Percentiles rank a stretch among this genome's conserved stretches.
Evolutionary conservation across 2,888 invertebrate species (phyloP).

Genomic region (Agrotis segetum): DNA sequence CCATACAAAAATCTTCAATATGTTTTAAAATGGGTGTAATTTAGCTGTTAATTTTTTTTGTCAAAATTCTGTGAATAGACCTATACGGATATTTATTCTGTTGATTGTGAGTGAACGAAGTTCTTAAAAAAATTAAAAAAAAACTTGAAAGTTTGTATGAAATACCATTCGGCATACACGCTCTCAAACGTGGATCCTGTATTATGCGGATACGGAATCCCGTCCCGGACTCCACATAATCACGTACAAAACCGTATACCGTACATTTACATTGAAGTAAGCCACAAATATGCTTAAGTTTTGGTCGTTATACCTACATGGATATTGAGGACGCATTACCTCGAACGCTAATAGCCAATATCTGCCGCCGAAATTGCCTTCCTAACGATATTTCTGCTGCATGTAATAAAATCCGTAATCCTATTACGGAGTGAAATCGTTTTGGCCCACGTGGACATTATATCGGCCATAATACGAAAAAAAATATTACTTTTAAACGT

Average conservation of each 20-base stretch:
- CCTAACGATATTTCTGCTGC: slow-evolving; percentile 89
- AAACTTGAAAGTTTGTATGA: too few relatives aligned
- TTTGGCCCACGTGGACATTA: slow-evolving; percentile 78
- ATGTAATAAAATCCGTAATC: slow-evolving; percentile 89
- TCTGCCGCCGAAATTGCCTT: slow-evolving; percentile 89
- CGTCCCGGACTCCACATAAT: slow-evolving; percentile 57
- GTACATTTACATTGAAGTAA: slow-evolving; percentile 68
- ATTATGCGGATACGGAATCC: slow-evolving; percentile 30
- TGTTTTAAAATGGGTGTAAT: too few relatives aligned
- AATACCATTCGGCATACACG: too few relatives aligned
- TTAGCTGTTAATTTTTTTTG: too few relatives aligned
- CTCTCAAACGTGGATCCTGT: slow-evolving; percentile 50
- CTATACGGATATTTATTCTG: too few relatives aligned
- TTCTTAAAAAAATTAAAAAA: too few relatives aligned
- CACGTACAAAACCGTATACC: slow-evolving; percentile 52
- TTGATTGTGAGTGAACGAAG: too few relatives aligned
- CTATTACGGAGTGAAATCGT: slow-evolving; percentile 83
- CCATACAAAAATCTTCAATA: too few relatives aligned
- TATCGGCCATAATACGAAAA: slow-evolving; percentile 68
- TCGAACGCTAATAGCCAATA: slow-evolving; percentile 89
- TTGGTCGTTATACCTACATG: slow-evolving; percentile 78
- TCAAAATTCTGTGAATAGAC: too few relatives aligned
- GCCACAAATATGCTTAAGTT: slow-evolving; percentile 82
- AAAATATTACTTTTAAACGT: slow-evolving; percentile 58
- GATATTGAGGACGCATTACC: slow-evolving; percentile 87